A percentile compares a stretch with the other conserved stretches of the same genome.
Evolutionary conservation across 2,797 vertebrate species (phyloP).

Genomic region (Eulemur coronatus): DNA sequence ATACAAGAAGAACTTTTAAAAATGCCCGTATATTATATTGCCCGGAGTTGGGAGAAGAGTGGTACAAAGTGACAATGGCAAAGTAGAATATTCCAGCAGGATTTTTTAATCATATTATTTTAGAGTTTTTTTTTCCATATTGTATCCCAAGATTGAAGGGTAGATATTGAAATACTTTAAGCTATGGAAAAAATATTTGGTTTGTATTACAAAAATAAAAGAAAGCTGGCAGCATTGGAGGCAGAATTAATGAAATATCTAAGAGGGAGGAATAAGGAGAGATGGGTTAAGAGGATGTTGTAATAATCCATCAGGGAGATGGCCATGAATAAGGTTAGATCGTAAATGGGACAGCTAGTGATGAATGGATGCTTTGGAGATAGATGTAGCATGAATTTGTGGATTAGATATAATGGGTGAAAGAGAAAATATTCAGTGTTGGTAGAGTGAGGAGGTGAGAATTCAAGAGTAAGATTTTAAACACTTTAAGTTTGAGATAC

Average conservation of each 20-base stretch:
- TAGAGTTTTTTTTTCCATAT: neutral
- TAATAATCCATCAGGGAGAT: neutral
- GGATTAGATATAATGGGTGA: neutral
- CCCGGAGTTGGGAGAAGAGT: neutral
- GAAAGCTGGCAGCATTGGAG: neutral
- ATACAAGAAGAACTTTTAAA: neutral
- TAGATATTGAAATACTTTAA: neutral
- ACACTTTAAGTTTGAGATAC: neutral
- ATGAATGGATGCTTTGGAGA: neutral
- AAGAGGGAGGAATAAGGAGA: neutral
- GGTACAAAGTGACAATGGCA: neutral
- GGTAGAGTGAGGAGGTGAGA: neutral
- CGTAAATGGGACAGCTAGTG: neutral
- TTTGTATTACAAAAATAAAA: neutral
- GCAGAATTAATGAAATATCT: neutral
- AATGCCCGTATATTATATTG: no score
- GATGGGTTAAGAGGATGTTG: neutral
- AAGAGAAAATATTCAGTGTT: neutral
- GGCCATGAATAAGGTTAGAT: neutral
- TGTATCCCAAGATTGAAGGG: neutral
- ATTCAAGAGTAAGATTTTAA: neutral
- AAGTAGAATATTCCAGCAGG: neutral
- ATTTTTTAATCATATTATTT: neutral
- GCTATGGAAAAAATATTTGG: neutral
- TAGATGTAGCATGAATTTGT: neutral